Base-by-base conservation (phyloP, 2,888 invertebrate genomes). In the Ernsta delagoae region DNA sequence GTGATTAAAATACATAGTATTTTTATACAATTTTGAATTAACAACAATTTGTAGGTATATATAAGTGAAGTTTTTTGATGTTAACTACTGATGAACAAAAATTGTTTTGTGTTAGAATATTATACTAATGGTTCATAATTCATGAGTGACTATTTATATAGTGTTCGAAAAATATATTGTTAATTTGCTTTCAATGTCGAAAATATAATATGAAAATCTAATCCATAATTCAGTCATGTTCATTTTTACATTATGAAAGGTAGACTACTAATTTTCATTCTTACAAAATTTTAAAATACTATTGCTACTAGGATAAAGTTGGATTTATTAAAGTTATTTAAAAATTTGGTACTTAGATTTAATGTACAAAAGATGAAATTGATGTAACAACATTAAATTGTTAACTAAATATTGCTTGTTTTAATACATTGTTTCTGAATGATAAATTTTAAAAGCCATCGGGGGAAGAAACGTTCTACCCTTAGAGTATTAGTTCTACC, bases 291-390 rank as follows among this genome's bases (percentile, higher is more conserved):
- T 16, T 77, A 77, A 72, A 75, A 79, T 77, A 57, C 76, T 80
- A 78, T 82, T 81, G 83, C 84, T 85, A 85, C 79, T 83, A 84
- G 79, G 74, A 74, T 84, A 78, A 83, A 76, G 80, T 77, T 77
- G 76, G 79, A 71, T 63, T 39, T 71, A 71, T 70, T 70, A 73
- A 83, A 82, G 36, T 79, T 78, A 79, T 83, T 79, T 78, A 81
- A 84, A 75, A 82, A 81, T 87, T 88, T 85, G 84, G 87, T 88
- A 88, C 87, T 87, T 86, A 87, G 84, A 82, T 82, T 79, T 83
- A 85, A 82, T 89, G 88, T 89, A 89, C 89, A 89, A 88, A 88
- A 84, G 79, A 85, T 80, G 76, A 89, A 89, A 87, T 87, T 89
- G 80, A 87, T 89, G 88, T 89, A 81, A 83, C 84, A 87, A 83